Evolutionary conservation across 2,888 invertebrate genomes (phyloP).

Genomic region (Amphipoea oculea): DNA sequence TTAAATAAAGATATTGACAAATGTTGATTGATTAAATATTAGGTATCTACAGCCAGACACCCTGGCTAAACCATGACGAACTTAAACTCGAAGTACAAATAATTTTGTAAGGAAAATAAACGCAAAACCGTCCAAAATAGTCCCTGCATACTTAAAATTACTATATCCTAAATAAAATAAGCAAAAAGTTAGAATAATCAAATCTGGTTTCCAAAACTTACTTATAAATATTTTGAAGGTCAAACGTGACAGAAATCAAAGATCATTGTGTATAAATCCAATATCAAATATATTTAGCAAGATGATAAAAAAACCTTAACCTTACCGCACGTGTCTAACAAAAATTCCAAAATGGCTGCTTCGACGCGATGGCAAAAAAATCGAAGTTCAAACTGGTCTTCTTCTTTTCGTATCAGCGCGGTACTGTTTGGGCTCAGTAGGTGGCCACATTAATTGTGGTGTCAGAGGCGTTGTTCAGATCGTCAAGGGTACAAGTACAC

Average conservation of each 20-base stretch:
- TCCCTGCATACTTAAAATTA: not conserved
- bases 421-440: not conserved
- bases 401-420: not conserved
- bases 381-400: not conserved
- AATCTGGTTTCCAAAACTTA: conserved; percentile 37
- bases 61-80: not conserved
- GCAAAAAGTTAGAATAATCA: not conserved
- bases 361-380: not conserved
- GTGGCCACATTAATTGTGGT: not conserved
- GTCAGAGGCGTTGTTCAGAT: not conserved
- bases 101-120: not conserved
- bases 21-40: not conserved
- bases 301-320: not conserved
- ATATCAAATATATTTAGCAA: not conserved
- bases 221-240: conserved; percentile 27
- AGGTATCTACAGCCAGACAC: not conserved
- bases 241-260: conserved; percentile 11
- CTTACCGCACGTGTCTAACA: not conserved
- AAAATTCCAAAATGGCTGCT: not conserved
- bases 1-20: not conserved
- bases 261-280: not conserved
- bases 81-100: too few species aligned
- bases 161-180: conserved; percentile 16
- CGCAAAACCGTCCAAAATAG: not conserved
- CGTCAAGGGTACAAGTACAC: not conserved